Base-by-base conservation (phyloP, 2,888 invertebrate genomes). In the Schizotus pectinicornis region DNA sequence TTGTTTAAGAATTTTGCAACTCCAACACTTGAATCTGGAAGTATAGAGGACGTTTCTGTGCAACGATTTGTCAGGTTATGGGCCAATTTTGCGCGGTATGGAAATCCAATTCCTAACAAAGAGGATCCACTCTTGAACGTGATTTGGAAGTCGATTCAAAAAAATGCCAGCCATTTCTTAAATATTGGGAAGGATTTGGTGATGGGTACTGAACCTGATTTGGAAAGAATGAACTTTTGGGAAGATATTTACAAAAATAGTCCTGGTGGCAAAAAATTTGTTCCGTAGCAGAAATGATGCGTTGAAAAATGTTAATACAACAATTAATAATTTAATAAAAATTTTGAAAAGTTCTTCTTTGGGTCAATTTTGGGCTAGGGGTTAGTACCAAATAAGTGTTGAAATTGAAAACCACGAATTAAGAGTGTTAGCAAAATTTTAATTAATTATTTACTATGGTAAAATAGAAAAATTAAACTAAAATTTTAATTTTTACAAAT, bases 61-160 rank as follows among this genome's bases (percentile, higher is more conserved):
- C 7, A 9, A 30, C 13, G 46, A 34, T 48, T 48, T 9, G 38
- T 37, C 7, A 22, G 13, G 14, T 30, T 37, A 13, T 38, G 36
- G 37, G 13, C 33, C 1, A 46, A 46, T 46, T 46, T 46, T 31
- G 46, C 46, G 1, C 8, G 8, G 8, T 46, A 46, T 46, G 46
- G 46, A 9, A 46, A 46, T 46, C 46, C 46, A 33, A 46, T 33
- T 8, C 46, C 46, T 8, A 12, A 39, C 7, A 9, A 31, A n/a
- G 11, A 34, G 7, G 46, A 46, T 34, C 11, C 32, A 6, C 12
- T 46, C n/a, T 34, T 46, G 11, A 46, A 46, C 8, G 34, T 46
- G 12, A 46, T 12, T n/a, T 46, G 46, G 46, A n/a, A 34, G 22
- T 33, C 46, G 1, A 11, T 34, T 11, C 1, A 46, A 12, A 34